Percentiles rank a stretch among this genome's conserved stretches.
These are phyloP conservation scores for Bothrops jararaca DNA, from an alignment of 2,113 vertebrate genomes.

Conservation along the genomic window DNA sequence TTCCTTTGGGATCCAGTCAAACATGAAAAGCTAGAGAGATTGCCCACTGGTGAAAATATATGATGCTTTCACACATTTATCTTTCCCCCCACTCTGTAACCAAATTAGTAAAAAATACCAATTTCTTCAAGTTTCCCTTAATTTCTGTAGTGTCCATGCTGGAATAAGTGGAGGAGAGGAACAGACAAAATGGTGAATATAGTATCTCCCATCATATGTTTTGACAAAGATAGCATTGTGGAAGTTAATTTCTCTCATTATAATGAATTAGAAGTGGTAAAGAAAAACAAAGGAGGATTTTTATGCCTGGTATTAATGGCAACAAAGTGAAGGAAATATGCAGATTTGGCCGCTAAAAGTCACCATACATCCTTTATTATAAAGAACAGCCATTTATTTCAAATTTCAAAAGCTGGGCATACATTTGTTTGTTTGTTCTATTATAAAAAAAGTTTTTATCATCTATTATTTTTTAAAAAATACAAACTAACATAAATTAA, in stretches of 20 bases:
- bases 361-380: not conserved
- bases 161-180: not conserved
- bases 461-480: not conserved
- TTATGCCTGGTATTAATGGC: not conserved
- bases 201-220: not conserved
- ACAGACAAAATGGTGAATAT: not conserved
- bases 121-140: not conserved
- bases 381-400: not conserved
- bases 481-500: not conserved
- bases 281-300: not conserved
- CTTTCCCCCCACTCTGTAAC: not conserved
- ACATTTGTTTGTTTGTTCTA: not conserved
- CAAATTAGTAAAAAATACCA: not conserved
- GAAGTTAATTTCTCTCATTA: not conserved
- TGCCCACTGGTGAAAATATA: not conserved
- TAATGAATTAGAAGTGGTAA: not conserved
- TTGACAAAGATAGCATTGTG: not conserved
- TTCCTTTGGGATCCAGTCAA: not conserved
- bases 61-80: not conserved
- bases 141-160: not conserved
- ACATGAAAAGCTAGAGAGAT: not conserved
- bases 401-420: not conserved
- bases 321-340: not conserved
- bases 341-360: not conserved
- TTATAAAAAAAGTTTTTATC: not conserved